Conservation (phyloP, 2,797 vertebrate genomes). For the Intellagama lesueurii region DNA sequence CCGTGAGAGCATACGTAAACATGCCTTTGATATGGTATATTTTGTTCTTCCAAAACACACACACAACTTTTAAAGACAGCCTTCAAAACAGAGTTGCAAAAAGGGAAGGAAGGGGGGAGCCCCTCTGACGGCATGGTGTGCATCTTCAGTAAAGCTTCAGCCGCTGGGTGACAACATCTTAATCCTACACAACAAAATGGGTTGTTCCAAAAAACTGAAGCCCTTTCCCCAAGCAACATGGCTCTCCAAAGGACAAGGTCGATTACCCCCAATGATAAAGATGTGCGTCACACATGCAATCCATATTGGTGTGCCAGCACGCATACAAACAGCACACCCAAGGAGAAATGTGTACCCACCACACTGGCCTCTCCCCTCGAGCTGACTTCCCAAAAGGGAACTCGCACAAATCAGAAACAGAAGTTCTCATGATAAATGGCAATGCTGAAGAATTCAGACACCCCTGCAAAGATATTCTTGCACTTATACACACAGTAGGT, state of each 20-base stretch:
- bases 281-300: not conserved
- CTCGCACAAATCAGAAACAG: conserved; percentile 24
- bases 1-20: not conserved
- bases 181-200: too few species aligned
- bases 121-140: not conserved
- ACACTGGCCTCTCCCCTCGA: conserved; percentile 1
- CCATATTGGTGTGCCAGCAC: rapidly evolving
- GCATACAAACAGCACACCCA: conserved; percentile 5
- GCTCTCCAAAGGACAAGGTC: not conserved
- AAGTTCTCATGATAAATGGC: conserved; percentile 41
- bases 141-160: not conserved
- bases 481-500: conserved; percentile 39
- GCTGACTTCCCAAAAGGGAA: conserved; percentile 24
- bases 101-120: not conserved
- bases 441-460: conserved; percentile 28
- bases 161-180: too few species aligned
- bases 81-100: not conserved
- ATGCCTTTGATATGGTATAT: not conserved
- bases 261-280: not conserved
- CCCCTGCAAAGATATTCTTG: conserved; percentile 36
- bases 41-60: not conserved
- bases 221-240: not conserved
- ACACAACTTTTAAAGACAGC: not conserved
- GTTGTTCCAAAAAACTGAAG: too few species aligned
- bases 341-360: conserved; percentile 37